Evolutionary conservation across 2,113 vertebrate genomes (phyloP).

Genomic region (Cebidichthys violaceus): DNA sequence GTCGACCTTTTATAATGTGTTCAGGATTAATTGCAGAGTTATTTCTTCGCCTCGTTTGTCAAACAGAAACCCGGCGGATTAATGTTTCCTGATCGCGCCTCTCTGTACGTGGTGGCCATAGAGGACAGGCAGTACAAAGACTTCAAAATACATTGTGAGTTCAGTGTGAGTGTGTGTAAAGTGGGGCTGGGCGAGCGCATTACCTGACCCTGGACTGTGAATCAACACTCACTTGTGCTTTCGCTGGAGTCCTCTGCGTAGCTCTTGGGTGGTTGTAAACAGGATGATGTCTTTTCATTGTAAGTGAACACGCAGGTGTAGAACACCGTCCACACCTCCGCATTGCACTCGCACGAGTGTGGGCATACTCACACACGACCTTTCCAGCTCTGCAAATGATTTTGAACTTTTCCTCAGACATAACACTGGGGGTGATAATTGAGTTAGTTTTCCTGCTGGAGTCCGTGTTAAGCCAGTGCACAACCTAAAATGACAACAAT

Average conservation of each 20-base stretch:
- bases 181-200: neutral
- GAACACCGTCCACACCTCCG: neutral
- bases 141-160: conserved; percentile 99
- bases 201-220: neutral
- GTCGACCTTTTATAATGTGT: conserved; percentile 24
- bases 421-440: conserved; percentile 45
- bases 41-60: conserved; percentile 85
- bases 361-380: neutral
- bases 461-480: conserved; percentile 26
- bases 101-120: conserved; percentile 96
- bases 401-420: conserved; percentile 46
- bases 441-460: conserved; percentile 44
- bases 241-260: neutral
- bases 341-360: neutral
- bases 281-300: conserved; percentile 8
- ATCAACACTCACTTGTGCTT: neutral
- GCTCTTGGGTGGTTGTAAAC: neutral
- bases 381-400: conserved; percentile 28
- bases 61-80: conserved; percentile 97
- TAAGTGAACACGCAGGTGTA: neutral
- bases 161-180: conserved; percentile 6
- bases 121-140: conserved; percentile 99
- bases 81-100: conserved; percentile 98
- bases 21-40: conserved; percentile 33
- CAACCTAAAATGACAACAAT: conserved; percentile 32